Evolutionary conservation across 2,888 invertebrate species (phyloP), one percentile per base, ranked within the genome.

Genomic region (Archips crataeganus): DNA sequence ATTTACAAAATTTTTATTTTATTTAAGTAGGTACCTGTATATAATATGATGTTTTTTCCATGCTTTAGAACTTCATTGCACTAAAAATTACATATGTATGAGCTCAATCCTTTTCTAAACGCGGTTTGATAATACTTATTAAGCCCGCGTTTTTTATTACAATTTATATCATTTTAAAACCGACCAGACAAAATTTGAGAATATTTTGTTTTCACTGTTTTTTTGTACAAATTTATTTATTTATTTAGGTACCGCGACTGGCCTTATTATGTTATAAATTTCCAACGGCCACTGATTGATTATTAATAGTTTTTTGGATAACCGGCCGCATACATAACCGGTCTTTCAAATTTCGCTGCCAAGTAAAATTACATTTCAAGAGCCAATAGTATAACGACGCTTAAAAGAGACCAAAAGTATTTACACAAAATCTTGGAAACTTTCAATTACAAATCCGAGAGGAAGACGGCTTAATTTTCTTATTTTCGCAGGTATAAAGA

Each of bases 341-440:
- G 34, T 32, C 68, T 66, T 66, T 42, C 66, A 42, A 57, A 57
- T 57, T 39, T 9, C 32, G 32, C 45, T 32, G 45, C 45, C 62
- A 32, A 63, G 45, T 62, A 45, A 45, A 63, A 32, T 42, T 23
- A 47, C 42, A 32, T 60, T 45, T 61, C 42, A 36, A 34, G 36
- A 36, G 45, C 23, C 32, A 62, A 42, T 62, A 45, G 42, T 23
- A 47, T 63, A 57, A 23, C 23, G 57, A 57, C 57, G 57, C 9
- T 57, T 32, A 57, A 32, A 11, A 3, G 32, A 23, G 32, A 32
- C 23, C 57, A 57, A 10, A 32, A 57, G 32, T 57, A 57, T 32
- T 57, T 57, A 11, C 57, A 57, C 32, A 32, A 5, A 57, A 57
- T 57, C 32, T 57, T 11, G 57, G 11, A 57, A 57, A 32, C 32